Conservation (phyloP, 2,113 vertebrate genomes). For the Onychostruthus taczanowskii region DNA sequence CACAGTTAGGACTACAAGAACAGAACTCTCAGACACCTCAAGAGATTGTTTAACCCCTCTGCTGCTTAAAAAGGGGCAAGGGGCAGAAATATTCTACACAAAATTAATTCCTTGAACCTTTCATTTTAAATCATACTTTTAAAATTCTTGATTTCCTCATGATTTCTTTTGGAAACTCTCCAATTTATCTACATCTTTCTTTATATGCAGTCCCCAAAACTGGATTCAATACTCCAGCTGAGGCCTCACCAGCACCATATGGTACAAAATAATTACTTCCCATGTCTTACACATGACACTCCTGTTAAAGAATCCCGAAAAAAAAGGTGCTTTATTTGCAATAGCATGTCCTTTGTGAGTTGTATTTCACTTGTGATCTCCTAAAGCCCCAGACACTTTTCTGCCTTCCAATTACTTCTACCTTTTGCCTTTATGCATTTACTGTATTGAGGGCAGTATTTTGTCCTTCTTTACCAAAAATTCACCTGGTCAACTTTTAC, state of each 20-base stretch:
- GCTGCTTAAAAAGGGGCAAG: not conserved
- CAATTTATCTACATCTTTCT: slow-evolving; percentile 63
- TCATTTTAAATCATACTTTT: not conserved
- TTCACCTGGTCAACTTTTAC: not conserved
- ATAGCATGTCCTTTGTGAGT: slow-evolving; percentile 45
- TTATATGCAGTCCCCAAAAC: slow-evolving; percentile 59
- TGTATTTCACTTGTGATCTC: slow-evolving; percentile 4
- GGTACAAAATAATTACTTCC: slow-evolving; percentile 70
- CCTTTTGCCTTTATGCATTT: not conserved
- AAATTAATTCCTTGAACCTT: not conserved
- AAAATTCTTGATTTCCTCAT: slow-evolving; percentile 37
- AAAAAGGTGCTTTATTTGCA: slow-evolving; percentile 59
- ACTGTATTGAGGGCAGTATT: not conserved
- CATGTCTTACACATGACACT: slow-evolving; percentile 70
- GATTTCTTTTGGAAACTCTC: slow-evolving; percentile 60
- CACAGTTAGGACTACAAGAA: not conserved
- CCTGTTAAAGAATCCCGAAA: slow-evolving; percentile 59
- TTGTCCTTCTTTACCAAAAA: not conserved
- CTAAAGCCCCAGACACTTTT: not conserved
- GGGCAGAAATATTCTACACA: not conserved
- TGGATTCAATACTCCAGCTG: slow-evolving; percentile 67
- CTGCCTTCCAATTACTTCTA: not conserved
- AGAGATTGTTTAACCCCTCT: not conserved
- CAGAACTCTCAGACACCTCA: not conserved
- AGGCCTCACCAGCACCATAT: slow-evolving; percentile 67